Evolutionary conservation across 2,888 invertebrate genomes (phyloP).

Genomic region (Aporophyla lueneburgensis): DNA sequence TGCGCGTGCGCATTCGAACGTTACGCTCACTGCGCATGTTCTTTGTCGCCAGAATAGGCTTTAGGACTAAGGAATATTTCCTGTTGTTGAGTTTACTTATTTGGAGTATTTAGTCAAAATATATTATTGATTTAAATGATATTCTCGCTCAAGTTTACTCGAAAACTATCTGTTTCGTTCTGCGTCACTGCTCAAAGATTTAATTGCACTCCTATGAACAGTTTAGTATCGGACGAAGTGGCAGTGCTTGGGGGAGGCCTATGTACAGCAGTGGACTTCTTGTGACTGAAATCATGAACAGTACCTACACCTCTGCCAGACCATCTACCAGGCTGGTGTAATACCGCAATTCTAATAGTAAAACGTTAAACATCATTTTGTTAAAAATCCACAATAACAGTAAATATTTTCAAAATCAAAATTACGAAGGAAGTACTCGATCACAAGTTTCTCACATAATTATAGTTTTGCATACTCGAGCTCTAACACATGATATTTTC

Average conservation of each 20-base stretch:
- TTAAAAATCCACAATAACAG: background rate
- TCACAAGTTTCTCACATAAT: background rate
- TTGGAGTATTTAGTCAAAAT: background rate
- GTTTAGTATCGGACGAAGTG: background rate
- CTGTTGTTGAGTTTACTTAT: background rate
- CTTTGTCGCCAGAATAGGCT: slow-evolving; percentile 34
- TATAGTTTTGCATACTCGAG: background rate
- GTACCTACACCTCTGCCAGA: background rate
- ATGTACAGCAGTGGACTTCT: too few species aligned
- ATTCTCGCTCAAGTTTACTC: background rate
- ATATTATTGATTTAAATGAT: background rate
- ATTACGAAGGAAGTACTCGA: background rate
- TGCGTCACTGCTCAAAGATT: background rate
- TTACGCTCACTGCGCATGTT: slow-evolving; percentile 44
- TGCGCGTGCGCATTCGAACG: slow-evolving; percentile 37
- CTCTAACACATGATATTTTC: slow-evolving; percentile 1
- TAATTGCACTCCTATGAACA: background rate
- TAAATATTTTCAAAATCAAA: background rate
- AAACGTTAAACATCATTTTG: background rate
- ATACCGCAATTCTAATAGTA: background rate
- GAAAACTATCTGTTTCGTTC: background rate
- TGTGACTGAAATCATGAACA: too few species aligned
- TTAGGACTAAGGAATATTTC: slow-evolving; percentile 27
- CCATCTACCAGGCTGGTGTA: too few species aligned
- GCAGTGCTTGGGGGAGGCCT: too few species aligned